Percentiles rank a stretch among this genome's conserved stretches.
phyloP scores from a whole-genome alignment of 2,113 vertebrate genomes.

The Elachura formosa region DNA sequence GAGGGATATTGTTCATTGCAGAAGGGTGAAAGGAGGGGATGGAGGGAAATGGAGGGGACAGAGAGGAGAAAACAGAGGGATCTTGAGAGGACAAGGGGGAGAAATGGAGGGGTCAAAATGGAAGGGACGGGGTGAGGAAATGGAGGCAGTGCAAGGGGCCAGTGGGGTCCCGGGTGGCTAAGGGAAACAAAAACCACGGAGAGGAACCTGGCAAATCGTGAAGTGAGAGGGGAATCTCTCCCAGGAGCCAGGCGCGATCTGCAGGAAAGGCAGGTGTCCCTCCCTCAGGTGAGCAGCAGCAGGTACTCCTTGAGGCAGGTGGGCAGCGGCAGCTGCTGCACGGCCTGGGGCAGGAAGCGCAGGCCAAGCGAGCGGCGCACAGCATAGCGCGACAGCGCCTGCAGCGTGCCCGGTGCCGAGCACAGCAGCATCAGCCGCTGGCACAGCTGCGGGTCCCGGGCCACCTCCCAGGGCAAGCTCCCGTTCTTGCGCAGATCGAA shows the following conservation, averaged over 20 bases:
- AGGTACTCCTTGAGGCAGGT: constrained; percentile 89
- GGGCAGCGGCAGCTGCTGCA: constrained; percentile 89
- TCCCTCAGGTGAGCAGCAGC: constrained; percentile 77
- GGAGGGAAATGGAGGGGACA: neutral
- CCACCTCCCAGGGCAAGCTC: constrained; percentile 83
- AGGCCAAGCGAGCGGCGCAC: constrained; percentile 85
- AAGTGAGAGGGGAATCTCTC: accelerated
- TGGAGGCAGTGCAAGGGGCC: neutral
- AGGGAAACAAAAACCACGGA: neutral
- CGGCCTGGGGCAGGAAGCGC: constrained; percentile 84
- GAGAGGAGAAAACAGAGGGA: neutral
- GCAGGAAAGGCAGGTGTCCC: neutral
- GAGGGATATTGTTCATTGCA: neutral
- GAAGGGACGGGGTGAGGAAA: neutral
- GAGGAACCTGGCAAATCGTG: accelerated
- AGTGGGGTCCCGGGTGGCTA: accelerated
- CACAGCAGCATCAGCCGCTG: constrained; percentile 81
- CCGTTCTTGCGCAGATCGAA: constrained; percentile 85
- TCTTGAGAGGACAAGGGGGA: accelerated
- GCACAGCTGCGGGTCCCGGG: constrained; percentile 87
- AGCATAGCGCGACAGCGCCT: constrained; percentile 82
- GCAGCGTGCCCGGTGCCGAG: constrained; percentile 80
- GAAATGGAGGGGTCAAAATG: neutral
- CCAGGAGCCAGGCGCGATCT: accelerated
- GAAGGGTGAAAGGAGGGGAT: neutral